Evolutionary conservation across 1,140 invertebrate genomes (phyloP).

Genomic region (Halictus rubicundus): DNA sequence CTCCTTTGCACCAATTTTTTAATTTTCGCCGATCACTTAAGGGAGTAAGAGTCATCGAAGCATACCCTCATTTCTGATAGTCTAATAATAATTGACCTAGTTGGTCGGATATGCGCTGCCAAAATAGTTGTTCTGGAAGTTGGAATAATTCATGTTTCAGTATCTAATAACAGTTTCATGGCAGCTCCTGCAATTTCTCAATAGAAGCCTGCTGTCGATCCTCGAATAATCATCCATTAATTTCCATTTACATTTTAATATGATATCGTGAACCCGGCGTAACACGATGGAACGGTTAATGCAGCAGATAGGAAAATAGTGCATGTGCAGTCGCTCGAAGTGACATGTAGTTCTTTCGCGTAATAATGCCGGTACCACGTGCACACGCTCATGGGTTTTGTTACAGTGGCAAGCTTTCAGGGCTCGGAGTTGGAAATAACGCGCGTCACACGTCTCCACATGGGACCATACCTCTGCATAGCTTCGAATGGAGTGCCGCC

Average conservation of each 20-base stretch:
- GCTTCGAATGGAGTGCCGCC: slow-evolving; percentile 91
- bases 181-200: not conserved
- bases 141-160: not conserved
- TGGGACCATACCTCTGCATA: slow-evolving; percentile 86
- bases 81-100: not conserved
- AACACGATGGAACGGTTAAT: too few relatives aligned
- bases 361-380: not conserved
- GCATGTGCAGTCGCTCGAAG: not conserved
- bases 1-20: too few relatives aligned
- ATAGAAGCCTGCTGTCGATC: not conserved
- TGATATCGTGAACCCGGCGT: not conserved
- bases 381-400: slow-evolving; percentile 35
- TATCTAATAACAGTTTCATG: not conserved
- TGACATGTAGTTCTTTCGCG: not conserved
- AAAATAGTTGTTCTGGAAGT: not conserved
- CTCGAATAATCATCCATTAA: not conserved
- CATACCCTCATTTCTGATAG: not conserved
- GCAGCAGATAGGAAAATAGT: not conserved
- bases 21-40: too few relatives aligned
- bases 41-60: too few relatives aligned
- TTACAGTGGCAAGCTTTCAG: slow-evolving; percentile 77
- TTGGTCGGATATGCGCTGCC: not conserved
- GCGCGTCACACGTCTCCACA: slow-evolving; percentile 83
- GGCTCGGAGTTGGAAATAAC: slow-evolving; percentile 81
- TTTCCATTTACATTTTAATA: not conserved